Evolutionary conservation across 2,113 vertebrate genomes (phyloP).

Genomic region (Uropsilus gracilis): DNA sequence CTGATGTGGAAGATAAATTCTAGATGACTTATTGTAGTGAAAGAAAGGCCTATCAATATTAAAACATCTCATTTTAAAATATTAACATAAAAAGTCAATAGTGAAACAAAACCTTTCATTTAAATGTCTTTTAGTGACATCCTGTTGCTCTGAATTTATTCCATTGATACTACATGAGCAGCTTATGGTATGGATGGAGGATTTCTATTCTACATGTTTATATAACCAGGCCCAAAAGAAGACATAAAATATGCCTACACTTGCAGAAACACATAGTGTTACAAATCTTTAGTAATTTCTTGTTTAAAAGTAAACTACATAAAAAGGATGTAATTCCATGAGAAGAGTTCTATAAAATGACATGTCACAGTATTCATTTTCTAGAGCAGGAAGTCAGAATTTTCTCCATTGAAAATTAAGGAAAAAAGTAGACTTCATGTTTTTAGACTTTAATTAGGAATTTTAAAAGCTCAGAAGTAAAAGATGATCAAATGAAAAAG

Average conservation of each 20-base stretch:
- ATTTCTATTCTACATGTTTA: background rate
- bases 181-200: background rate
- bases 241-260: slow-evolving; percentile 34
- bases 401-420: background rate
- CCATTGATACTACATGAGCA: background rate
- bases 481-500: slow-evolving; percentile 40
- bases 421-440: slow-evolving; percentile 18
- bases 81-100: slow-evolving; percentile 67
- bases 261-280: slow-evolving; percentile 39
- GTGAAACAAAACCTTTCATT: slow-evolving; percentile 44
- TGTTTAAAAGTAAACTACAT: background rate
- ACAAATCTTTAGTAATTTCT: slow-evolving; percentile 9
- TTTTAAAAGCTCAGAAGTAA: slow-evolving; percentile 45
- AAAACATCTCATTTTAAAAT: slow-evolving; percentile 70
- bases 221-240: slow-evolving; percentile 38
- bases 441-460: slow-evolving; percentile 61
- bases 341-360: slow-evolving; percentile 35
- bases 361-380: slow-evolving; percentile 31
- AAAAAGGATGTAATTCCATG: slow-evolving; percentile 21
- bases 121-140: slow-evolving; percentile 60
- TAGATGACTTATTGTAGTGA: slow-evolving; percentile 60
- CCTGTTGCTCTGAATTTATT: slow-evolving; percentile 54
- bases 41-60: slow-evolving; percentile 59
- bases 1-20: slow-evolving; percentile 61
- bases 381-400: slow-evolving; percentile 39